A percentile compares a stretch with the other conserved stretches of the same genome.
Conservation (phyloP, 2,888 invertebrate species). For the Oxytorus armatus region DNA sequence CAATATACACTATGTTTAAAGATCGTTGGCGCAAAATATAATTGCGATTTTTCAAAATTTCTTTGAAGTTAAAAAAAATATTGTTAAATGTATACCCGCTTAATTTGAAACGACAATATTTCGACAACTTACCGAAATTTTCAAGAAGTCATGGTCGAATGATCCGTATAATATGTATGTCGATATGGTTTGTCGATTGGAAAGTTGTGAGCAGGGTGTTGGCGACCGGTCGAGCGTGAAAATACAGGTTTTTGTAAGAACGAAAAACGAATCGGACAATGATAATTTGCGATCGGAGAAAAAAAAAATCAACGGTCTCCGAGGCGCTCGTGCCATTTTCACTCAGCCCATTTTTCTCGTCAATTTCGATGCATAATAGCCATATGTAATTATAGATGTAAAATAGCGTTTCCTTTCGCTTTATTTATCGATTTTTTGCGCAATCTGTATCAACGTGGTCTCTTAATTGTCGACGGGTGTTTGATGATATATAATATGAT, state of each 20-base stretch:
- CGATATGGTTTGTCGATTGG: conserved; percentile 53
- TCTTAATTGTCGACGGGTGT: too few relatives aligned
- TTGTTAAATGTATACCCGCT: too few relatives aligned
- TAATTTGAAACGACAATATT: too few relatives aligned
- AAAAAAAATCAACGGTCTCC: background rate
- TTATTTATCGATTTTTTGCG: too few relatives aligned
- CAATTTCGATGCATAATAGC: conserved; percentile 17
- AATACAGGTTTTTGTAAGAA: conserved; percentile 56
- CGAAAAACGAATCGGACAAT: conserved; percentile 34
- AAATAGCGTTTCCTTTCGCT: background rate
- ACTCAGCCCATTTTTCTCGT: conserved; percentile 12
- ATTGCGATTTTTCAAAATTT: too few relatives aligned
- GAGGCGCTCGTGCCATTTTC: conserved; percentile 27
- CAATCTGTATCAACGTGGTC: too few relatives aligned
- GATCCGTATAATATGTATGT: background rate
- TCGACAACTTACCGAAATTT: background rate
- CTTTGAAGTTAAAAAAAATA: too few relatives aligned
- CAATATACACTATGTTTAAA: too few relatives aligned
- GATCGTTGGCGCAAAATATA: too few relatives aligned
- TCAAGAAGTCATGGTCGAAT: background rate
- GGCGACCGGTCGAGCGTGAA: conserved; percentile 60
- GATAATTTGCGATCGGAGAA: conserved; percentile 27
- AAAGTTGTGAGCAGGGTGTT: conserved; percentile 52
- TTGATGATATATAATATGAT: too few relatives aligned
- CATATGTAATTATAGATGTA: conserved; percentile 5